Percentiles rank a stretch among this genome's conserved stretches.
phyloP scores from a whole-genome alignment of 2,888 invertebrate species.

The Idaea straminata region DNA sequence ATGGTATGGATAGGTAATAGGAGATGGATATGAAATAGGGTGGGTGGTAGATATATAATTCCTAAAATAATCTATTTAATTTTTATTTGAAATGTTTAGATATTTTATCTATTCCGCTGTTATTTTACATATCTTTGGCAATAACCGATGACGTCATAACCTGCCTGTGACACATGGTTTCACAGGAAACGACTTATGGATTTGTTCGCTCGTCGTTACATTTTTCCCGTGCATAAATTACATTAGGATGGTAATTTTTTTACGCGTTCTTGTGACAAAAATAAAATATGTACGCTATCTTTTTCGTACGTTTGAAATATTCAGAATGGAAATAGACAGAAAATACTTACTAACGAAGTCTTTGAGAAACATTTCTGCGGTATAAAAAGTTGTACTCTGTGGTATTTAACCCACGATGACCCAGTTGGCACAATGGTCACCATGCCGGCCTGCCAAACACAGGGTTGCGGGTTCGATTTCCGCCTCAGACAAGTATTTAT shows the following conservation, averaged over 20 bases:
- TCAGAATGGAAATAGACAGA: background rate
- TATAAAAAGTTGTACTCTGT: background rate
- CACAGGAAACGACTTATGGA: conserved; percentile 9
- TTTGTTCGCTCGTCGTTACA: background rate
- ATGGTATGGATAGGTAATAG: too few relatives aligned
- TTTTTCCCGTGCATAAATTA: background rate
- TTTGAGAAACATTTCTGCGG: background rate
- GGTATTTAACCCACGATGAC: too few relatives aligned
- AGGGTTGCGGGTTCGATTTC: too few relatives aligned
- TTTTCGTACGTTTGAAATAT: background rate
- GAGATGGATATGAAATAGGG: too few relatives aligned
- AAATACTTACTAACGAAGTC: conserved; percentile 1
- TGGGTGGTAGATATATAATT: too few relatives aligned
- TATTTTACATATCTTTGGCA: conserved; percentile 9
- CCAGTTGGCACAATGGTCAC: too few relatives aligned
- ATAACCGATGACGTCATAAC: conserved; percentile 28
- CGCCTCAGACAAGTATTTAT: too few relatives aligned
- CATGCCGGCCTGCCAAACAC: too few relatives aligned
- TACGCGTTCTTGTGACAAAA: background rate
- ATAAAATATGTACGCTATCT: background rate
- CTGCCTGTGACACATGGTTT: conserved; percentile 16
- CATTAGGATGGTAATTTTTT: background rate
- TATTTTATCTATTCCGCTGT: background rate
- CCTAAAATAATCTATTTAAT: too few relatives aligned
- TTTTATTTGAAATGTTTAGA: background rate